Percentiles rank a stretch among this genome's conserved stretches.
phyloP scores from a whole-genome alignment of 2,888 invertebrate species.

The Tiliacea citrago region DNA sequence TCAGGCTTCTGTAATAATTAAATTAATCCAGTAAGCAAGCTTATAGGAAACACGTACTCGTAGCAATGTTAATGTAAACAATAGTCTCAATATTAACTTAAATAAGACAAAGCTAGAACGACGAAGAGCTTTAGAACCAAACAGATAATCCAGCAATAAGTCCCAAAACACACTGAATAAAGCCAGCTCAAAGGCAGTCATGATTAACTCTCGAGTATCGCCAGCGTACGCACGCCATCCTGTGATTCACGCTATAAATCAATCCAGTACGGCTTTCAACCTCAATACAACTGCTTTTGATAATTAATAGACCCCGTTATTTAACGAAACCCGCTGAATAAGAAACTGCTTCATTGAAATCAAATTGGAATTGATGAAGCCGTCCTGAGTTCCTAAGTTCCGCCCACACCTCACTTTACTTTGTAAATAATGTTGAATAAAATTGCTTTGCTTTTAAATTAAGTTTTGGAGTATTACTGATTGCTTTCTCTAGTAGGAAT shows the following conservation, averaged over 20 bases:
- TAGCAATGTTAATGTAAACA: not conserved
- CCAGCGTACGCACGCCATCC: constrained; percentile 62
- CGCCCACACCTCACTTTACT: constrained; percentile 50
- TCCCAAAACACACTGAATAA: constrained; percentile 26
- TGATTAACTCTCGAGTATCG: constrained; percentile 44
- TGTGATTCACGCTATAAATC: constrained; percentile 76
- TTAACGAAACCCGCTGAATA: constrained; percentile 82
- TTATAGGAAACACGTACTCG: not conserved
- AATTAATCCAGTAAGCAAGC: not conserved
- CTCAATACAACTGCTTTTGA: constrained; percentile 79
- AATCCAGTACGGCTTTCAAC: constrained; percentile 75
- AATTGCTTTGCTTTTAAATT: constrained; percentile 36
- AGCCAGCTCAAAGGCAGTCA: constrained; percentile 27
- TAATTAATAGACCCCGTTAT: constrained; percentile 86
- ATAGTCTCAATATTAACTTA: not conserved
- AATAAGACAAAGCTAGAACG: constrained; percentile 7
- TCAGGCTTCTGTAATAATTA: not conserved
- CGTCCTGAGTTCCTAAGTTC: constrained; percentile 52
- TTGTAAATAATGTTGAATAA: constrained; percentile 55
- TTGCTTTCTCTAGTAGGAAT: constrained; percentile 12
- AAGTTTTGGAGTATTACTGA: constrained; percentile 21
- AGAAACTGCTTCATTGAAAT: constrained; percentile 84
- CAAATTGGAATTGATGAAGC: constrained; percentile 82
- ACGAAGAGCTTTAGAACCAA: not conserved
- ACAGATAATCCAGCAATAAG: constrained; percentile 33